phyloP scores from a whole-genome alignment of 2,797 vertebrate genomes.

The Steatocranus sp. region DNA sequence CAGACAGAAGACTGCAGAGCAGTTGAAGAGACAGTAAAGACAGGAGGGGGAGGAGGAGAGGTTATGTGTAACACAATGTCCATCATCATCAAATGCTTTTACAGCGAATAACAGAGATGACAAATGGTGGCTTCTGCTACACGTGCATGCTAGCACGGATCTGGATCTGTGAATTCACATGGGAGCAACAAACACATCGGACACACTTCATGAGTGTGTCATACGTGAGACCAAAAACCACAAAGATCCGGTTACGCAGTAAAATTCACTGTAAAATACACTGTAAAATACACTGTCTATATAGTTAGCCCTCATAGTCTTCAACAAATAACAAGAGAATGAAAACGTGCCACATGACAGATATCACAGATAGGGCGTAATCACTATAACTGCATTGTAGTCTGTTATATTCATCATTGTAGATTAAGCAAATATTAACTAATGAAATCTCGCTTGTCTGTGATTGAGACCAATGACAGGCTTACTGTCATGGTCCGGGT shows the following conservation, averaged over 20 bases:
- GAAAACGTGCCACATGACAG: background rate
- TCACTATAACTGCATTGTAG: background rate
- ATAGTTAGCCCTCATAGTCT: background rate
- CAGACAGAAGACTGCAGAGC: background rate
- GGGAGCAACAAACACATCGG: constrained; percentile 38
- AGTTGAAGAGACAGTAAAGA: background rate
- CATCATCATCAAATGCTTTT: constrained; percentile 12
- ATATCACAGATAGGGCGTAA: background rate
- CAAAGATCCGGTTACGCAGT: background rate
- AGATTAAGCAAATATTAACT: background rate
- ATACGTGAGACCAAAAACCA: background rate
- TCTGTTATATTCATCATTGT: background rate
- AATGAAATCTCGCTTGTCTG: background rate
- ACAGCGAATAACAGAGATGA: constrained; percentile 18
- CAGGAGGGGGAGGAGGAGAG: background rate
- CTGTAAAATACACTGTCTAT: background rate
- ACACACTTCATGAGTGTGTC: constrained; percentile 45
- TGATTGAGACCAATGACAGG: background rate
- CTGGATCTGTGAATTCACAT: background rate
- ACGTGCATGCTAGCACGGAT: background rate
- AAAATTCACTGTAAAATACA: background rate
- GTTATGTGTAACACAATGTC: background rate
- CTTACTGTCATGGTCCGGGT: no score
- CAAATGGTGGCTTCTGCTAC: constrained; percentile 46
- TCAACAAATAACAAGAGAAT: background rate